Conservation (phyloP, 2,888 invertebrate species). For the Pyrgus malvae region DNA sequence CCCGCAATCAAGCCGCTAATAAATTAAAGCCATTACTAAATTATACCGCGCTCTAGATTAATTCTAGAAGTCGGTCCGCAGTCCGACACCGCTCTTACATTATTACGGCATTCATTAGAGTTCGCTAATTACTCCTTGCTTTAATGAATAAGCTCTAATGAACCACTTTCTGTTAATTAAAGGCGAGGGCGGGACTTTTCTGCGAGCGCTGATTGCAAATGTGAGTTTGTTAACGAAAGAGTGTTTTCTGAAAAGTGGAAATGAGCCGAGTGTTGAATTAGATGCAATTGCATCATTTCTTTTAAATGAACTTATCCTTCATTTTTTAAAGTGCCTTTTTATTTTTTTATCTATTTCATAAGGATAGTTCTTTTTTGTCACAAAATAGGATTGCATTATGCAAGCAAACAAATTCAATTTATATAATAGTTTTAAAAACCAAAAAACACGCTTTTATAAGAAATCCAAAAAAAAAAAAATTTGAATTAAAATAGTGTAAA, state of each 20-base stretch:
- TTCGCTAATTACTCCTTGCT: slow-evolving; percentile 94
- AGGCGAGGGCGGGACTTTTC: slow-evolving; percentile 82
- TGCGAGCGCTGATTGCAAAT: slow-evolving; percentile 81
- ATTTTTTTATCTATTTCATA: neutral
- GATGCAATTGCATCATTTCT: slow-evolving; percentile 61
- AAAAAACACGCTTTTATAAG: too few species aligned
- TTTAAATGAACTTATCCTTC: slow-evolving; percentile 52
- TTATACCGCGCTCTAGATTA: slow-evolving; percentile 78
- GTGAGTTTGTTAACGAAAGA: slow-evolving; percentile 81
- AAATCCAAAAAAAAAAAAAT: too few species aligned
- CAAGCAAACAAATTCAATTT: too few species aligned
- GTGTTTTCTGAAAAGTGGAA: slow-evolving; percentile 78
- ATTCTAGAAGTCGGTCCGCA: slow-evolving; percentile 79
- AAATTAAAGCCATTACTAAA: slow-evolving; percentile 78
- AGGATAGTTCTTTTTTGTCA: too few species aligned
- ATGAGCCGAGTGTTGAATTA: slow-evolving; percentile 75
- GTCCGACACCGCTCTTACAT: slow-evolving; percentile 84
- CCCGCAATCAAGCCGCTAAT: slow-evolving; percentile 71
- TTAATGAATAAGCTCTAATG: slow-evolving; percentile 95
- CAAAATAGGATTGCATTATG: too few species aligned
- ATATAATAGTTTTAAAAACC: too few species aligned
- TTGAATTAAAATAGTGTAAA: too few species aligned
- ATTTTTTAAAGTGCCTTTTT: slow-evolving; percentile 35
- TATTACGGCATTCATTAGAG: slow-evolving; percentile 92
- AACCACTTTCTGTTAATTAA: slow-evolving; percentile 95